Base-by-base conservation (phyloP, 1,140 invertebrate genomes). In the Ericerus pela region DNA sequence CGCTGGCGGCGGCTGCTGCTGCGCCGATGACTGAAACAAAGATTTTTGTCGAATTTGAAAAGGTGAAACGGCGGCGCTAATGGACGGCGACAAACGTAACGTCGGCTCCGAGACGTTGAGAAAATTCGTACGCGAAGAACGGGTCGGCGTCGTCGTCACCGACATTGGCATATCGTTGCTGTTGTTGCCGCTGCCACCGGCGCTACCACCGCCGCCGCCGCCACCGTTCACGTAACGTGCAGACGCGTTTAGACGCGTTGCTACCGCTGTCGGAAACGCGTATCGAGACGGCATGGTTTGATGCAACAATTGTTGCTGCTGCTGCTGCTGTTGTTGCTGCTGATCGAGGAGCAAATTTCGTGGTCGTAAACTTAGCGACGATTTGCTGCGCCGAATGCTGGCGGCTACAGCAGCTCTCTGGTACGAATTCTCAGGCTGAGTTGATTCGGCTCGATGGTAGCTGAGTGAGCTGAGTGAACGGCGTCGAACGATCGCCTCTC, bases 21-120 rank as follows among this genome's bases (percentile, higher is more conserved):
- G n/a, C n/a, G n/a, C n/a, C n/a, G n/a, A n/a, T n/a, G n/a, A n/a
- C n/a, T n/a, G n/a, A n/a, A n/a, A n/a, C n/a, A n/a, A n/a, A n/a
- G n/a, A n/a, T n/a, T n/a, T n/a, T n/a, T n/a, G n/a, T n/a, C 41
- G 41, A 22, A 47, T 47, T 47, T 47, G 41, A 16, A 47, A 47
- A 5, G 41, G 41, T 8, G 41, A 47, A 22, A 47, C 41, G 4
- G 41, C n/a, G n/a, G n/a, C n/a, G n/a, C n/a, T n/a, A 47, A 22
- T 24, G 41, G 14, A 47, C 20, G 41, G 4, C 41, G 41, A 22
- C 26, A 24, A 16, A 38, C 4, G n/a, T 47, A 41, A 8, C 5
- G 41, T 8, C 8, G 41, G 41, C 26, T 47, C 41, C 3, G 41
- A 24, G 26, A 47, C 22, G 14, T 47, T 47, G 26, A 24, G 41